Evolutionary conservation across 2,797 vertebrate genomes (phyloP).

Genomic region (Sebastiscus albofasciatus): DNA sequence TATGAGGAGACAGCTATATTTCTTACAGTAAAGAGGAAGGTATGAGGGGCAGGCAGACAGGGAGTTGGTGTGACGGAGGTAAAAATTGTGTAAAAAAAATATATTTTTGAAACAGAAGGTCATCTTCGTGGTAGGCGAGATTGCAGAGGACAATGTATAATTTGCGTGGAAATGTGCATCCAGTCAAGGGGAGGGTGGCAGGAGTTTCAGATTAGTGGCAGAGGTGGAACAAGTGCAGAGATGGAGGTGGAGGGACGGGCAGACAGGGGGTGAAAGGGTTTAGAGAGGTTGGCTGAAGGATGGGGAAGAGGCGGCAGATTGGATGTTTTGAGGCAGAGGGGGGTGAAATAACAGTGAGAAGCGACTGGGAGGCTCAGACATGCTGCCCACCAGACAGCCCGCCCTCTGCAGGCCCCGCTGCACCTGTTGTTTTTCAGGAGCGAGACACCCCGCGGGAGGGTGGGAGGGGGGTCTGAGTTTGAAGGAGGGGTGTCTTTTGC

Average conservation of each 20-base stretch:
- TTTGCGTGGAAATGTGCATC: conserved; percentile 26
- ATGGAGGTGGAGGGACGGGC: conserved; percentile 7
- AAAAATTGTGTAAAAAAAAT: background rate
- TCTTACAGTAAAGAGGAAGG: background rate
- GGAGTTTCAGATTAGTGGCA: conserved; percentile 4
- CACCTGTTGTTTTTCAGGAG: conserved; percentile 80
- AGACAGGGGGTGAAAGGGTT: conserved; percentile 35
- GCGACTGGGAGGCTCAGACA: conserved; percentile 40
- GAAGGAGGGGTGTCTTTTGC: conserved; percentile 32
- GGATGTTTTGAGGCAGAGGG: conserved; percentile 43
- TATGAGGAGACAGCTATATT: background rate
- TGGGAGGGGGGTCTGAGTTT: background rate
- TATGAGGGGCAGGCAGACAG: too few species aligned
- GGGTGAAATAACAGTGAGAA: conserved; percentile 62
- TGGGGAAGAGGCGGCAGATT: conserved; percentile 43
- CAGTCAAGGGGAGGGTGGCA: conserved; percentile 4
- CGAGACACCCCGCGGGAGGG: conserved; percentile 16
- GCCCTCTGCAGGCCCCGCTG: conserved; percentile 45
- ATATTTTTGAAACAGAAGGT: background rate
- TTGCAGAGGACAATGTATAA: conserved; percentile 4
- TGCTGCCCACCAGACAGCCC: conserved; percentile 59
- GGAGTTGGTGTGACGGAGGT: background rate
- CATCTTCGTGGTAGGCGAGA: background rate
- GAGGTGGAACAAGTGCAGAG: conserved; percentile 9
- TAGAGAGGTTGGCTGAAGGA: conserved; percentile 22